Conservation (phyloP, 1,140 invertebrate species). For the Atta colombica region DNA sequence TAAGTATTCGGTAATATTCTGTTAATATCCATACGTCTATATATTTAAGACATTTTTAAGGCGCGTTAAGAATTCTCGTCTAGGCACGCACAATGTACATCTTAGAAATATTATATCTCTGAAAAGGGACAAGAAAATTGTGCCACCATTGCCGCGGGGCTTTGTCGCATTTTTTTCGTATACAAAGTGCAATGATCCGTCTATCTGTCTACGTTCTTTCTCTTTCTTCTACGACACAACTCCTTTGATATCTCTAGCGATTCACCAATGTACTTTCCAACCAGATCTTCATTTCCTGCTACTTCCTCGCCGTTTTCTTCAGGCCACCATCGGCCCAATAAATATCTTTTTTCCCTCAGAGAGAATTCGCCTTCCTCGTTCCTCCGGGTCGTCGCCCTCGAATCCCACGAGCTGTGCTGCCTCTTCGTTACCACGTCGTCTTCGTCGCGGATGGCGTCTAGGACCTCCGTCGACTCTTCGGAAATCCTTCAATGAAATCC, state of each 20-base stretch:
- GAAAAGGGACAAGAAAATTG: slow-evolving; percentile 29
- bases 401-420: slow-evolving; percentile 37
- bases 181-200: slow-evolving; percentile 13
- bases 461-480: slow-evolving; percentile 33
- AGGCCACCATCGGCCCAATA: slow-evolving; percentile 19
- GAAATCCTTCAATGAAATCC: slow-evolving; percentile 74
- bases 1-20: background rate
- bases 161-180: slow-evolving; percentile 20
- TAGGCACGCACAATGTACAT: background rate
- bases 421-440: slow-evolving; percentile 49
- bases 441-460: slow-evolving; percentile 22
- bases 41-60: slow-evolving; percentile 3
- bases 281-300: slow-evolving; percentile 50
- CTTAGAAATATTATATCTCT: background rate
- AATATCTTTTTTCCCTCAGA: slow-evolving; percentile 39
- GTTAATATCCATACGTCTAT: background rate
- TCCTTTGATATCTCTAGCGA: slow-evolving; percentile 14
- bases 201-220: slow-evolving; percentile 4
- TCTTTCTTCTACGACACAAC: background rate
- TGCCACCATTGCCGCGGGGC: slow-evolving; percentile 25
- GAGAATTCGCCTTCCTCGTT: slow-evolving; percentile 29
- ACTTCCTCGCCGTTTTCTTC: background rate
- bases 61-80: slow-evolving; percentile 29
- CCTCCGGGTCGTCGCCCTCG: slow-evolving; percentile 41
- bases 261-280: slow-evolving; percentile 35